Conservation (phyloP, 2,113 vertebrate genomes). For the Pholis gunnellus region DNA sequence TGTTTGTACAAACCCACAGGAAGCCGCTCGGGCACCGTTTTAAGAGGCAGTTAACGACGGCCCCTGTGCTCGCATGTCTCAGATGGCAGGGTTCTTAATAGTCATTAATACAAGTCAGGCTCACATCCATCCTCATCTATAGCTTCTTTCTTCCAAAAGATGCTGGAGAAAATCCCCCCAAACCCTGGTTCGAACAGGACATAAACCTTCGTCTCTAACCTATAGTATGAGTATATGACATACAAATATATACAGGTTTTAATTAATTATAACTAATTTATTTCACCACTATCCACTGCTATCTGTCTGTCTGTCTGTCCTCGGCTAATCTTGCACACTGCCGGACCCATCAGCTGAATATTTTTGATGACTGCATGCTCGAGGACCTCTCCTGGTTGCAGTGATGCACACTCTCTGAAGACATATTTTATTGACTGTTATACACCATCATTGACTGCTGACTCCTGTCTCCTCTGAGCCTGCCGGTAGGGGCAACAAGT, state of each 20-base stretch:
- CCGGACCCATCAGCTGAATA: no score
- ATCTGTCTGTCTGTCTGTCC: no score
- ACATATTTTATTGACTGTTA: no score
- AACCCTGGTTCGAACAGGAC: not conserved
- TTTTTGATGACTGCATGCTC: no score
- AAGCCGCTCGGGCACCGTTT: constrained; percentile 14
- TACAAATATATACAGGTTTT: not conserved
- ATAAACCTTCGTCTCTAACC: no score
- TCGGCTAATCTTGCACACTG: no score
- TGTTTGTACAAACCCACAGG: constrained; percentile 6
- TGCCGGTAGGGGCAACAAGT: no score
- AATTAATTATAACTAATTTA: not conserved
- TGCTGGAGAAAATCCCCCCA: not conserved
- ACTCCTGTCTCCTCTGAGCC: no score
- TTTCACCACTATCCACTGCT: no score
- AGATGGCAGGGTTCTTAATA: not conserved
- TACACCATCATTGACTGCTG: no score
- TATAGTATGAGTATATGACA: not conserved
- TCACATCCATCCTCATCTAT: not conserved
- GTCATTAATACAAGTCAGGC: not conserved
- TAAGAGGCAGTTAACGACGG: constrained; percentile 7
- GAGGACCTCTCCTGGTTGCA: no score
- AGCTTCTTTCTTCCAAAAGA: not conserved
- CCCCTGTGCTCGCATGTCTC: constrained; percentile 21
- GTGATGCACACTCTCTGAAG: no score